A percentile compares a stretch with the other conserved stretches of the same genome.
phyloP scores from a whole-genome alignment of 1,140 invertebrate genomes.

The Mycetomoellerius zeteki region DNA sequence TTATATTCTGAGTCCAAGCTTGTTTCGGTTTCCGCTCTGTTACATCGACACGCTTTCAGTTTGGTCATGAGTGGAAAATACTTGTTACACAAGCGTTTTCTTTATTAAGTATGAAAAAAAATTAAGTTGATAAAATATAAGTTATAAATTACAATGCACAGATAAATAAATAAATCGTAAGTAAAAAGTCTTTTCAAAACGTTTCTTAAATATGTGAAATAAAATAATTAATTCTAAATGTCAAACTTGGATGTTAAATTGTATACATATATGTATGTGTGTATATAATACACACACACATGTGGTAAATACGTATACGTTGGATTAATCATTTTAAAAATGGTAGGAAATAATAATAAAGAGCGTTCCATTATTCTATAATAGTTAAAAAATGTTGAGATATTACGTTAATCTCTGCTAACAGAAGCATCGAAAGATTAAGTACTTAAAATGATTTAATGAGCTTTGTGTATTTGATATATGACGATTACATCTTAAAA shows the following conservation, averaged over 20 bases:
- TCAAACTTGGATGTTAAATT: background rate
- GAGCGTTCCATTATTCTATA: background rate
- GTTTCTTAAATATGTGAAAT: background rate
- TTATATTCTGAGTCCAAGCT: background rate
- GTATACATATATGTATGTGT: background rate
- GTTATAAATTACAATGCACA: background rate
- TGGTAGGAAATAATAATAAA: background rate
- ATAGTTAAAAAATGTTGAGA: background rate
- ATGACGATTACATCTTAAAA: background rate
- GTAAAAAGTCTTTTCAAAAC: background rate
- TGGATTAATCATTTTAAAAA: background rate
- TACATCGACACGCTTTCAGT: background rate
- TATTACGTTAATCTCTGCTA: background rate
- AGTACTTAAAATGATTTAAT: constrained; percentile 12
- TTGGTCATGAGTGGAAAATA: background rate
- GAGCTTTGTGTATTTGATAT: background rate
- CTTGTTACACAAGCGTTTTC: background rate
- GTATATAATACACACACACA: background rate
- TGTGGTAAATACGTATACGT: background rate
- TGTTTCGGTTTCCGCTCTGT: background rate
- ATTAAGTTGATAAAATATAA: background rate
- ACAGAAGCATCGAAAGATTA: background rate
- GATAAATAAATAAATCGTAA: background rate
- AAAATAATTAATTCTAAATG: constrained; percentile 1
- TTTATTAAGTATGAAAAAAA: background rate